These are phyloP conservation scores for Stylophora pistillata DNA, from an alignment of 64 coral and sea anemone species.

Conservation along the genomic window DNA sequence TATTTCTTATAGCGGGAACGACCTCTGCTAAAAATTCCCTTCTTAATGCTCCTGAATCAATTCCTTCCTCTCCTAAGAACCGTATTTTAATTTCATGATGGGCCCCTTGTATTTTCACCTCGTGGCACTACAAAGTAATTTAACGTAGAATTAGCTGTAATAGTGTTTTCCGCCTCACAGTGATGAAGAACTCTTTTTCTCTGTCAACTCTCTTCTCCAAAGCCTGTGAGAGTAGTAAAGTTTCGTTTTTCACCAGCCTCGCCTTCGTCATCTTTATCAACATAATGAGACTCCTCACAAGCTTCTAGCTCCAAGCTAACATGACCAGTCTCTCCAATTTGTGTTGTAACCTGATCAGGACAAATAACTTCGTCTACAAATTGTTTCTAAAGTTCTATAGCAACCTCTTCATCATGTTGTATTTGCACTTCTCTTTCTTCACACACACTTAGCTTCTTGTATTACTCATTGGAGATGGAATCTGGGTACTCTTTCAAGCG, in stretches of 20 bases:
- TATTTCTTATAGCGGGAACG: constrained; percentile 33
- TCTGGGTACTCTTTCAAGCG: background rate
- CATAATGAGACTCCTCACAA: no score
- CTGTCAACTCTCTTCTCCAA: constrained; percentile 62
- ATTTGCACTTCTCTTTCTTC: background rate
- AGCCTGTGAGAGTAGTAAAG: constrained; percentile 39
- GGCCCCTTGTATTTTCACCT: constrained; percentile 49
- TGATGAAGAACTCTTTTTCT: constrained; percentile 33
- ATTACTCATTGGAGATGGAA: background rate
- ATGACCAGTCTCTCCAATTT: background rate
- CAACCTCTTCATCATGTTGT: constrained; percentile 30
- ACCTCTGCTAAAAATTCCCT: constrained; percentile 49
- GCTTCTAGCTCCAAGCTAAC: no score
- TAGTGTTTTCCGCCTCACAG: constrained; percentile 51
- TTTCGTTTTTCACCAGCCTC: background rate
- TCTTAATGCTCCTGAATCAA: constrained; percentile 56
- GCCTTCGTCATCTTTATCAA: background rate
- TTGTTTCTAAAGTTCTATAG: constrained; percentile 46
- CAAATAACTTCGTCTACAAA: constrained; percentile 9
- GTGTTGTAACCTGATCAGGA: constrained; percentile 19
- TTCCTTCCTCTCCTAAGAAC: constrained; percentile 61
- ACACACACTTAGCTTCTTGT: background rate
- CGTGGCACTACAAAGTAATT: constrained; percentile 54
- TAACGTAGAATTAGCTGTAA: constrained; percentile 34
- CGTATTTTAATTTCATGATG: constrained; percentile 46